These are phyloP conservation scores for Mionectes olivaceus DNA, from an alignment of 2,797 vertebrate genomes.

Conservation along the genomic window DNA sequence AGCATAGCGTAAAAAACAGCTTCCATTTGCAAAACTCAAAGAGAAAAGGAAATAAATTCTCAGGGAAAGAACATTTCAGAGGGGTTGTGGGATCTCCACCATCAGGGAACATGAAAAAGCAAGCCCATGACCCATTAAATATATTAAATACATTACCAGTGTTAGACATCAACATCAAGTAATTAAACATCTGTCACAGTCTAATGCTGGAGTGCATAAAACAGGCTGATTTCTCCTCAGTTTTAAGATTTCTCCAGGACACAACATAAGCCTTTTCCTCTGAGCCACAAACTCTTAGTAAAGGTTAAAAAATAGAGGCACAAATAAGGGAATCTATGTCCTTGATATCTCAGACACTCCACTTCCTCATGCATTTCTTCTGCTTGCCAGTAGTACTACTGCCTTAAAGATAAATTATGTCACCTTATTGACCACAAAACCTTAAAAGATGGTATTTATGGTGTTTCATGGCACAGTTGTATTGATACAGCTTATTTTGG, in stretches of 20 bases:
- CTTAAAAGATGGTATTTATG: fast-evolving
- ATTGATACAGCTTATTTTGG: not conserved
- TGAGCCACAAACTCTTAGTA: not conserved
- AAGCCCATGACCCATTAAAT: not conserved
- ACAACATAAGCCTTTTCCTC: not conserved
- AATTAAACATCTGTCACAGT: not conserved
- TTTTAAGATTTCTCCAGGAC: not conserved
- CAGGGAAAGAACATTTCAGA: not conserved
- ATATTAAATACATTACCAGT: not conserved
- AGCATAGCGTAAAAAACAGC: not conserved
- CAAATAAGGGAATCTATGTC: not conserved
- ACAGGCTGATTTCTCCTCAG: not conserved
- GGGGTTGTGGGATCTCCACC: not conserved
- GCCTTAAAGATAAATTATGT: not conserved
- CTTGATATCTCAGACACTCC: not conserved
- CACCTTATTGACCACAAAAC: not conserved
- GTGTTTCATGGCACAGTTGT: not conserved
- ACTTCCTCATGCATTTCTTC: not conserved
- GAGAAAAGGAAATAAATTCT: not conserved
- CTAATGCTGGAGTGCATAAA: not conserved
- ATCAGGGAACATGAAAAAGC: not conserved
- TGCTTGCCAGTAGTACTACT: not conserved
- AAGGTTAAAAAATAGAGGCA: not conserved
- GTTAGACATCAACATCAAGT: not conserved
- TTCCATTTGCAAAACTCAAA: not conserved